Evolutionary conservation across 1,140 invertebrate genomes (phyloP), one percentile per base, ranked within the genome.

Genomic region (Cotesia typhae): DNA sequence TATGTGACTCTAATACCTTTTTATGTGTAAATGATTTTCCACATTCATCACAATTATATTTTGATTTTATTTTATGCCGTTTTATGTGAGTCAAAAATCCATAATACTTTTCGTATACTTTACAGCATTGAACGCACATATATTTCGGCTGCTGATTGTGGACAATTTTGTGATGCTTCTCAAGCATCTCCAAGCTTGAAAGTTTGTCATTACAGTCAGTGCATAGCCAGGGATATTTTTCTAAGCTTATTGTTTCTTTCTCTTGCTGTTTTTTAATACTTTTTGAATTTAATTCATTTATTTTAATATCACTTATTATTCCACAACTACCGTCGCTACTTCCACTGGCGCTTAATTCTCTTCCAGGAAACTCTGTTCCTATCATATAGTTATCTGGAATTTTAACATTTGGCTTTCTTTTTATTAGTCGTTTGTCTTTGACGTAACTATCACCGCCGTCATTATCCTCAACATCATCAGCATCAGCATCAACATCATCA

Each of bases 91-190:
- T 87, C n/a, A 90, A 78, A 74, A 90, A 90, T 37, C 88, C 88
- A 74, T 87, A 88, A 79, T 90, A 90, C 75, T 90, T 89, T 64
- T 87, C 86, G 74, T 89, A 90, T 12, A 90, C 85, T 83, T 91
- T 91, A 47, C 86, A 87, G 72, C 90, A 91, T 74, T 89, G 86
- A 20, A 87, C 86, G 77, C 90, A 91, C 79, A 88, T 87, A 75
- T 88, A 91, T 73, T 88, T 87, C 2, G 88, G 82, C 53, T 84
- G 81, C 75, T 89, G 87, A 79, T 88, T 88, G 76, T 90, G 89
- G 59, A 87, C 82, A 41, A 76, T 85, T 76, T 85, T 78, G 73
- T 88, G 87, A 80, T 91, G 90, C 47, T 88, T 81, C 70, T 88
- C 83, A 10, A 91, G 77, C 59, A 87, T 84, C 73, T 88, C 85